These are phyloP conservation scores for Scaptomyza graminum DNA, from an alignment of 1,140 invertebrate species.

Conservation along the genomic window DNA sequence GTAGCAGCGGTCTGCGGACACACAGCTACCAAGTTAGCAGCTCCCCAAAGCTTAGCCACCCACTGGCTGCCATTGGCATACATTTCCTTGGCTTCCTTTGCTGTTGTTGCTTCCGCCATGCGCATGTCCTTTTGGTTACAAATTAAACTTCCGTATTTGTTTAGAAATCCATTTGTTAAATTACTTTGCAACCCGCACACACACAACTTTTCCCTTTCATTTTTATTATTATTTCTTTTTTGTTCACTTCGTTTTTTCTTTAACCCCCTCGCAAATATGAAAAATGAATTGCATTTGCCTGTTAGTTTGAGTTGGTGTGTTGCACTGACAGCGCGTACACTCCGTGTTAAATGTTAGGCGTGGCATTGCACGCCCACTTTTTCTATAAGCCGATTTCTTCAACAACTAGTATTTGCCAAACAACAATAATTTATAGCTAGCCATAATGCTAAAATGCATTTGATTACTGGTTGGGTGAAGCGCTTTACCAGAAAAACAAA, in stretches of 20 bases:
- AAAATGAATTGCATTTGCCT: slow-evolving; percentile 78
- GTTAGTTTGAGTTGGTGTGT: not conserved
- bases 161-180: slow-evolving; percentile 83
- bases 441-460: slow-evolving; percentile 75
- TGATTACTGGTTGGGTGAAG: slow-evolving; percentile 55
- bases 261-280: slow-evolving; percentile 62
- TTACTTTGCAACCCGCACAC: slow-evolving; percentile 66
- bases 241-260: slow-evolving; percentile 25
- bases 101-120: slow-evolving; percentile 50
- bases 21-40: slow-evolving; percentile 41
- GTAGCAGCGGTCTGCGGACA: slow-evolving; percentile 65
- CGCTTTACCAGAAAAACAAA: slow-evolving; percentile 41
- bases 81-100: slow-evolving; percentile 74
- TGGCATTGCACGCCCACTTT: slow-evolving; percentile 20
- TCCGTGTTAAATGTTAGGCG: slow-evolving; percentile 39
- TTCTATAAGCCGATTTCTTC: slow-evolving; percentile 69
- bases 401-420: slow-evolving; percentile 60
- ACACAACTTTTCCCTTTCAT: slow-evolving; percentile 28
- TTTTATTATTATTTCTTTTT: slow-evolving; percentile 30
- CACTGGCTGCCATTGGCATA: slow-evolving; percentile 69
- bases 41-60: not conserved
- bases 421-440: slow-evolving; percentile 70
- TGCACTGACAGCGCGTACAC: slow-evolving; percentile 47
- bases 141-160: slow-evolving; percentile 83
- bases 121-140: slow-evolving; percentile 80